Percentiles rank a stretch among this genome's conserved stretches.
Evolutionary conservation across 2,113 vertebrate genomes (phyloP).

Genomic region (Cebidichthys violaceus): DNA sequence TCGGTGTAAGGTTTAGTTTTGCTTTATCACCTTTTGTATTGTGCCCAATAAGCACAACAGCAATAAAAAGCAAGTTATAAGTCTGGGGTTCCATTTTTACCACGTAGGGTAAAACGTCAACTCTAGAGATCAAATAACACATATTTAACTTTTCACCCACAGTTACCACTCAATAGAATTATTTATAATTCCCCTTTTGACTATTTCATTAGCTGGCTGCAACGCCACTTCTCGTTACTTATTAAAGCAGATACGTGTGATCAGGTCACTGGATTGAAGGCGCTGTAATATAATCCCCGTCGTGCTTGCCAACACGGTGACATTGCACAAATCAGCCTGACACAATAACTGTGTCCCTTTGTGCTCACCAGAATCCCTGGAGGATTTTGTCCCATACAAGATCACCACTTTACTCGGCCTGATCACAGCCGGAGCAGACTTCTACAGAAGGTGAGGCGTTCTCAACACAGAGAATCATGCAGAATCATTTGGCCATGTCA

Average conservation of each 20-base stretch:
- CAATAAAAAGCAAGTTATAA: background rate
- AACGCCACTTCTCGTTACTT: background rate
- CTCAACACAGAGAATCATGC: background rate
- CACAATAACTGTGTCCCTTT: slow-evolving; percentile 25
- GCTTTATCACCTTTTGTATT: accelerated
- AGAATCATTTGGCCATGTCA: background rate
- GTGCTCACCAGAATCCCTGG: slow-evolving; percentile 68
- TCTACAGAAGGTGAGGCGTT: slow-evolving; percentile 73
- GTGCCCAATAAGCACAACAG: accelerated
- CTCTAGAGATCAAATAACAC: background rate
- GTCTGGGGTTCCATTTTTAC: accelerated
- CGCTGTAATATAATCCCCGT: slow-evolving; percentile 55
- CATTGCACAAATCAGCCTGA: background rate
- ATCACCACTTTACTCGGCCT: slow-evolving; percentile 76
- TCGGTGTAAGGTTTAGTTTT: background rate
- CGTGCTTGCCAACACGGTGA: slow-evolving; percentile 50
- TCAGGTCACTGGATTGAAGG: slow-evolving; percentile 15
- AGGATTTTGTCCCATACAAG: slow-evolving; percentile 70
- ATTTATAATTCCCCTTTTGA: background rate
- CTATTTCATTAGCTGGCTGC: slow-evolving; percentile 4
- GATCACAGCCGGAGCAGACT: slow-evolving; percentile 65
- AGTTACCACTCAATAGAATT: background rate
- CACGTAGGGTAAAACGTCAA: accelerated
- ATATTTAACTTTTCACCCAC: background rate
- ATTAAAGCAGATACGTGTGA: slow-evolving; percentile 26